Evolutionary conservation across 2,113 vertebrate genomes (phyloP).

Genomic region (Dicaeum eximium): DNA sequence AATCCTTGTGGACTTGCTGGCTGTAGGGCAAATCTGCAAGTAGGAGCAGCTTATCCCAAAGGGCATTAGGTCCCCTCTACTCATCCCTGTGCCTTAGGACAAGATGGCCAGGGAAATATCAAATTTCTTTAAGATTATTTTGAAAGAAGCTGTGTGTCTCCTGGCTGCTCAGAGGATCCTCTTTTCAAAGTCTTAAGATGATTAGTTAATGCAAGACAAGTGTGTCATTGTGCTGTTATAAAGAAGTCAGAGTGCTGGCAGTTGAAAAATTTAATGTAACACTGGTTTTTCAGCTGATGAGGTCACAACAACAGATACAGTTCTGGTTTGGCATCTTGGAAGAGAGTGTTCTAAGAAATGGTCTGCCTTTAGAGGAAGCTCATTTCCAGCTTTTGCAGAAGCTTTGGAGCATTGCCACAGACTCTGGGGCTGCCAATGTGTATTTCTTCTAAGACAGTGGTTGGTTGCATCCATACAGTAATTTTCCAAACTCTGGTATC

Average conservation of each 20-base stretch:
- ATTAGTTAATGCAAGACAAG: neutral
- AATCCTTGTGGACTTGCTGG: neutral
- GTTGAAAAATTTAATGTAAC: neutral
- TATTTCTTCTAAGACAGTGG: neutral
- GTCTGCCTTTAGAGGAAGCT: neutral
- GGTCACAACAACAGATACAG: accelerated
- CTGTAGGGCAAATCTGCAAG: neutral
- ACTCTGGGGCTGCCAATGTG: neutral
- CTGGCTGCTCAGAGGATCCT: neutral
- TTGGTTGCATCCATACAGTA: neutral
- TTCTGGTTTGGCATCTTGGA: neutral
- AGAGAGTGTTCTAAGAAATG: neutral
- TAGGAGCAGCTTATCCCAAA: neutral
- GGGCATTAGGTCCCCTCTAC: neutral
- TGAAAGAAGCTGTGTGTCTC: neutral
- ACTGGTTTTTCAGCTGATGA: neutral
- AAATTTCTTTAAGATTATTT: neutral
- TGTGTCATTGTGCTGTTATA: neutral
- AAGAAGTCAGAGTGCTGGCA: neutral
- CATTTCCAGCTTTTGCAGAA: accelerated
- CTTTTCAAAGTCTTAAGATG: neutral
- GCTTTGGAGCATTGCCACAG: neutral
- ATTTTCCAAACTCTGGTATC: neutral
- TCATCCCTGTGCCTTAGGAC: neutral
- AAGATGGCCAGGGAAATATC: neutral